Evolutionary conservation across 2,888 invertebrate species (phyloP).

Genomic region (Agrochola circellaris): DNA sequence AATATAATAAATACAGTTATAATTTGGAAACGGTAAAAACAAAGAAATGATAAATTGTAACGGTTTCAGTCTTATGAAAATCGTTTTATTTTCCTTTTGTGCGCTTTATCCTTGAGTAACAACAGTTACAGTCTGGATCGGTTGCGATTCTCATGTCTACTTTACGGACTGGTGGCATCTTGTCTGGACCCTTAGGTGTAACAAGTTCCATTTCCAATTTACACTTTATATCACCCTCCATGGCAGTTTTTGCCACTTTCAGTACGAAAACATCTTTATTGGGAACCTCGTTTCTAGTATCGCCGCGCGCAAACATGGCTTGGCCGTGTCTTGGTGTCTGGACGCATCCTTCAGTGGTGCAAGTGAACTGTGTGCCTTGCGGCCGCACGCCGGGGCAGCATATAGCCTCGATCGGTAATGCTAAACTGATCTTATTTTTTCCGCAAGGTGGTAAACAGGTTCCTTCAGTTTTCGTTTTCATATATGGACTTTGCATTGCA

Average conservation of each 20-base stretch:
- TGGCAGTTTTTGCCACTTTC: slow-evolving; percentile 92
- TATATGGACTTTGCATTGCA: slow-evolving; percentile 82
- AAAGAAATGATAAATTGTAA: background rate
- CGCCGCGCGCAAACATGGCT: slow-evolving; percentile 76
- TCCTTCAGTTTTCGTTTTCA: slow-evolving; percentile 71
- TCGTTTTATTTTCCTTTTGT: slow-evolving; percentile 71
- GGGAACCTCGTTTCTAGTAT: slow-evolving; percentile 82
- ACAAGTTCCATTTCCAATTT: slow-evolving; percentile 92
- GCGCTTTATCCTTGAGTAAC: slow-evolving; percentile 74
- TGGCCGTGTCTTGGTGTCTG: slow-evolving; percentile 82
- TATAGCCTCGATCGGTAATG: slow-evolving; percentile 80
- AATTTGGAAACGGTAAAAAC: slow-evolving; percentile 40
- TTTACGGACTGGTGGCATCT: slow-evolving; percentile 87
- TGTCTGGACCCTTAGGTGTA: slow-evolving; percentile 92
- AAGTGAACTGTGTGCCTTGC: slow-evolving; percentile 85
- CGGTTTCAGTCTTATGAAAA: slow-evolving; percentile 28
- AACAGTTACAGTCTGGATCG: slow-evolving; percentile 83
- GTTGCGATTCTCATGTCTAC: slow-evolving; percentile 80
- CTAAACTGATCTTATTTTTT: slow-evolving; percentile 86
- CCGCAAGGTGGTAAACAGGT: slow-evolving; percentile 84
- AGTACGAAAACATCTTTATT: slow-evolving; percentile 92
- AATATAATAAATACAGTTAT: slow-evolving; percentile 13
- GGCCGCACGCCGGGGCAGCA: slow-evolving; percentile 82
- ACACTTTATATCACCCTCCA: slow-evolving; percentile 91
- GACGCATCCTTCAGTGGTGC: slow-evolving; percentile 86